A percentile compares a stretch with the other conserved stretches of the same genome.
These are phyloP conservation scores for Buceros bicornis DNA, from an alignment of 2,797 vertebrate genomes.

Conservation along the genomic window DNA sequence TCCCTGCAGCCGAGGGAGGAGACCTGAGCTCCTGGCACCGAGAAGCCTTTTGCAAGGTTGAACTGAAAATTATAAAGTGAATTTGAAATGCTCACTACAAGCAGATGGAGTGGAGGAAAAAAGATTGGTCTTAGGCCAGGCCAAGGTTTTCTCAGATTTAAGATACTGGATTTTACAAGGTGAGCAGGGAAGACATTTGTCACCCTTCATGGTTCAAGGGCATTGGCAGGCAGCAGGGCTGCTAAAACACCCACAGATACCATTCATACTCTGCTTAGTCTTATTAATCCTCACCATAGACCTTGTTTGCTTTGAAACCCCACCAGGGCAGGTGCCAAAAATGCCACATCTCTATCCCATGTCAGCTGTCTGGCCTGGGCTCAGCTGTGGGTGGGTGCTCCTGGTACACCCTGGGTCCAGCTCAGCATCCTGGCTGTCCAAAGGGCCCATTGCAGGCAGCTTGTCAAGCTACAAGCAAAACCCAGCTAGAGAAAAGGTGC, in stretches of 20 bases:
- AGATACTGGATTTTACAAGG: background rate
- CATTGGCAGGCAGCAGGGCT: background rate
- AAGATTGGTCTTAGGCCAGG: background rate
- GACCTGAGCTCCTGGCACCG: background rate
- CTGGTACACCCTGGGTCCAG: rapidly evolving
- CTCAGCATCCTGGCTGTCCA: background rate
- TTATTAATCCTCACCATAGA: background rate
- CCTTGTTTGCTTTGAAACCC: background rate
- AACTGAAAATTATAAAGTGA: background rate
- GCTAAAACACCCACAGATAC: background rate
- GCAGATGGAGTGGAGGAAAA: rapidly evolving
- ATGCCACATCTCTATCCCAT: rapidly evolving
- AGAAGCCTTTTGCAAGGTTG: background rate
- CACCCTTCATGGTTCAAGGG: background rate
- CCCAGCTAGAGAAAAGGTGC: background rate
- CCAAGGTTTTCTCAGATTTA: background rate
- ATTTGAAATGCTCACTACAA: background rate
- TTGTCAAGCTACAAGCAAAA: background rate
- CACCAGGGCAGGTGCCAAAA: background rate
- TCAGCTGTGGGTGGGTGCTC: rapidly evolving
- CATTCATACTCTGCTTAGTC: background rate
- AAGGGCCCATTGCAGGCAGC: rapidly evolving
- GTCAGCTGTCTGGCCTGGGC: rapidly evolving
- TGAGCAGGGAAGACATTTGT: background rate
- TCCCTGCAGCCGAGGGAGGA: background rate